Evolutionary conservation across 2,797 vertebrate genomes (phyloP).

Genomic region (Myripristis murdjan): DNA sequence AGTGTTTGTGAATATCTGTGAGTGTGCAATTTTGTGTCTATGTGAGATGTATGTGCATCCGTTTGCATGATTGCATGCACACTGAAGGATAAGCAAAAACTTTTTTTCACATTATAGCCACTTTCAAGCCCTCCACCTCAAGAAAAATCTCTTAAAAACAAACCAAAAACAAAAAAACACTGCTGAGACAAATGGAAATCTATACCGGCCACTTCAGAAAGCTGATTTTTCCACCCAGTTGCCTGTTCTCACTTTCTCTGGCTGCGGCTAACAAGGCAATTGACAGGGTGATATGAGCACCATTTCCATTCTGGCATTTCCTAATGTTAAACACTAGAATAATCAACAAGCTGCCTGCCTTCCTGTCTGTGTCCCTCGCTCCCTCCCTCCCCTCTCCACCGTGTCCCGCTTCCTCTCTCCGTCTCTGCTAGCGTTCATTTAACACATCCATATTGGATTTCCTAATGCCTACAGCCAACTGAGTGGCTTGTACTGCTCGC

Average conservation of each 20-base stretch:
- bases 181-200: conserved; percentile 74
- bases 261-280: conserved; percentile 79
- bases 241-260: conserved; percentile 57
- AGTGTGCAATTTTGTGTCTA: conserved; percentile 11
- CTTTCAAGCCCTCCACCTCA: conserved; percentile 49
- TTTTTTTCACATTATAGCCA: conserved; percentile 49
- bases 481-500: conserved; percentile 53
- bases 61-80: background rate
- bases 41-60: conserved; percentile 14
- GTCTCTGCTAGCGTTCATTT: conserved; percentile 69
- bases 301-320: conserved; percentile 80
- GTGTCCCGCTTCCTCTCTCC: conserved; percentile 30
- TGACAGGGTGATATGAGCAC: conserved; percentile 76
- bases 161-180: conserved; percentile 34
- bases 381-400: conserved; percentile 16
- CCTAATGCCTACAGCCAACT: conserved; percentile 64
- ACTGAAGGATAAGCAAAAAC: conserved; percentile 25
- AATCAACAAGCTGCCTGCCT: conserved; percentile 80
- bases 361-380: conserved; percentile 64
- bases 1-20: background rate
- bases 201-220: conserved; percentile 63
- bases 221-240: conserved; percentile 59
- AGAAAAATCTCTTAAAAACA: no score
- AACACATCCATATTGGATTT: conserved; percentile 81
- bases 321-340: conserved; percentile 84